phyloP scores from a whole-genome alignment of 37 sponge, comb jelly and placozoan genomes.

The Beroe forskalii region DNA sequence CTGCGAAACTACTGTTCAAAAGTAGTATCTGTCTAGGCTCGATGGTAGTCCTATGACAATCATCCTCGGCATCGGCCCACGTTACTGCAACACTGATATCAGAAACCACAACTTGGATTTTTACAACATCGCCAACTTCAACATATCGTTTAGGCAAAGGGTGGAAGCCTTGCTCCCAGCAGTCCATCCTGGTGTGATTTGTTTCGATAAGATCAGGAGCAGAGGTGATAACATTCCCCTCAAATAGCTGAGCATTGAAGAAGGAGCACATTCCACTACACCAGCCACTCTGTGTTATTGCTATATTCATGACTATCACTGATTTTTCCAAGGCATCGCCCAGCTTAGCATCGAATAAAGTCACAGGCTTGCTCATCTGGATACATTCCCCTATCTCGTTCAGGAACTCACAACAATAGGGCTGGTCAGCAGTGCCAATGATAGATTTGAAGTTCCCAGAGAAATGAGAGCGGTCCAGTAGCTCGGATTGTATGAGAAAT shows the following conservation, averaged over 20 bases:
- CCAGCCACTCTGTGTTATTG: not conserved
- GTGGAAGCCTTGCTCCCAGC: constrained; percentile 65
- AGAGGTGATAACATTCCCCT: not conserved
- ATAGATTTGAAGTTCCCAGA: not conserved
- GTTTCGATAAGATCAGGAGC: not conserved
- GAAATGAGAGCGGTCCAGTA: not conserved
- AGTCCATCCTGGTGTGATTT: not conserved
- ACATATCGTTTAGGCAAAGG: constrained; percentile 1
- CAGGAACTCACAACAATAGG: constrained; percentile 38
- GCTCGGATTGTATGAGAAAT: constrained; percentile 8
- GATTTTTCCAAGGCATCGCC: not conserved
- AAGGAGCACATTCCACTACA: not conserved
- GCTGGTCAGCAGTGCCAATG: not conserved
- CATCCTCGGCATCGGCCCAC: not conserved
- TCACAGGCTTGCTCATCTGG: not conserved
- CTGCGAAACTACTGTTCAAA: not conserved
- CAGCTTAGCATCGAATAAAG: not conserved
- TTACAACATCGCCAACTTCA: not conserved
- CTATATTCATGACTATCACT: not conserved
- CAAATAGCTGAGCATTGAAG: constrained; percentile 19
- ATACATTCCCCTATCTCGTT: not conserved
- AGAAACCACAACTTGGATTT: not conserved
- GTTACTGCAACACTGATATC: not conserved
- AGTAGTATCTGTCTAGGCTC: not conserved
- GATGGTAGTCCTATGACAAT: not conserved